These are phyloP conservation scores for Phytoseiulus persimilis DNA, from an alignment of 2,888 invertebrate species.

Conservation along the genomic window DNA sequence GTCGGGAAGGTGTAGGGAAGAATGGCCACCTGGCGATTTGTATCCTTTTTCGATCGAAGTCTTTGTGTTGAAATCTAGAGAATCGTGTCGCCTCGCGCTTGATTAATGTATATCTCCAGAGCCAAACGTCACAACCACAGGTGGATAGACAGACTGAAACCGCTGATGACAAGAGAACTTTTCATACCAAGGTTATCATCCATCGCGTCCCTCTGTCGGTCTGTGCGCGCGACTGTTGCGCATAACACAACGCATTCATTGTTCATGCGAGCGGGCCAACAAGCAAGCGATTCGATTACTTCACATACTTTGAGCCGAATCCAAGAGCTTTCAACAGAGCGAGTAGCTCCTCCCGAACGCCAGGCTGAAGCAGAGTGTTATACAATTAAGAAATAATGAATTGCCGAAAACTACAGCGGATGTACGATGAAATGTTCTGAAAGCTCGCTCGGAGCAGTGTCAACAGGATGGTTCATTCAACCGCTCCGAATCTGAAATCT, in stretches of 20 bases:
- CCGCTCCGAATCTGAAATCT: no score
- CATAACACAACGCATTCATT: not conserved
- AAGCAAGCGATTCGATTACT: constrained; percentile 5
- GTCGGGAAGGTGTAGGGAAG: no score
- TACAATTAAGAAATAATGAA: not conserved
- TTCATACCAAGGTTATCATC: not conserved
- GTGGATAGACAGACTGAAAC: not conserved
- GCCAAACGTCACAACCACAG: not conserved
- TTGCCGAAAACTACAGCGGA: not conserved
- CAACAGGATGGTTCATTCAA: no score
- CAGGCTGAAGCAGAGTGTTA: not conserved
- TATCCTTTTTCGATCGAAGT: not conserved
- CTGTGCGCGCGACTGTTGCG: not conserved
- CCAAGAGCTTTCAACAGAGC: not conserved
- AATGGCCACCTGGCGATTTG: not conserved
- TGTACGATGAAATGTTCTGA: no score
- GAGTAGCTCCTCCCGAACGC: not conserved
- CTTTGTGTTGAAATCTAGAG: not conserved
- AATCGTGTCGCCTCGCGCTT: not conserved
- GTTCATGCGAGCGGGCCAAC: not conserved
- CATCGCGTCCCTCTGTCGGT: not conserved
- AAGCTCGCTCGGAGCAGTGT: no score
- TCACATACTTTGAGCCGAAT: not conserved
- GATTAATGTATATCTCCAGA: not conserved
- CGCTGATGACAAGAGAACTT: not conserved